These are phyloP conservation scores for Rhopalosiphum maidis DNA, from an alignment of 1,140 invertebrate genomes.

Conservation along the genomic window DNA sequence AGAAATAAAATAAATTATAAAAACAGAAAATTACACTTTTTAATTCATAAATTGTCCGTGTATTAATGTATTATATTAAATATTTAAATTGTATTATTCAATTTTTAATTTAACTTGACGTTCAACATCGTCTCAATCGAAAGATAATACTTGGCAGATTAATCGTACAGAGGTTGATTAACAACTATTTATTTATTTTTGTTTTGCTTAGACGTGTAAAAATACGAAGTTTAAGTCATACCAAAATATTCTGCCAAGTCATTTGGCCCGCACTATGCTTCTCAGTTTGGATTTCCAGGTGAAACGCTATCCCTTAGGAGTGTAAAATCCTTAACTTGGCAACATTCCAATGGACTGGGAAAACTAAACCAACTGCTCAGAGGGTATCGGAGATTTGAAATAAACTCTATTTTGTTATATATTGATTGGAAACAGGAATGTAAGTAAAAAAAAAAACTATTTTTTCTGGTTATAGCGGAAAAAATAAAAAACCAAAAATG, in stretches of 20 bases:
- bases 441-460: conserved; percentile 5
- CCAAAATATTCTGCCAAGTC: conserved; percentile 32
- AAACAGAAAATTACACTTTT: not conserved
- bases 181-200: conserved; percentile 24
- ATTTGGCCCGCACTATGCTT: conserved; percentile 31
- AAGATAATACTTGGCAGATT: not conserved
- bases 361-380: conserved; percentile 14
- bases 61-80: not conserved
- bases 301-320: conserved; percentile 35
- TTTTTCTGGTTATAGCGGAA: not conserved
- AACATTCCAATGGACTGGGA: conserved; percentile 20
- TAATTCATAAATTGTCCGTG: not conserved
- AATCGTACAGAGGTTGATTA: not conserved
- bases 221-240: conserved; percentile 25
- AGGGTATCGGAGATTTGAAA: conserved; percentile 38
- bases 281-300: conserved; percentile 30
- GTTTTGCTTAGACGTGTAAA: conserved; percentile 31
- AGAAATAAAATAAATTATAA: not conserved
- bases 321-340: conserved; percentile 33
- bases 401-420: not conserved
- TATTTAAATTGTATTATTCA: not conserved
- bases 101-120: not conserved
- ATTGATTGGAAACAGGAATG: not conserved
- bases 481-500: not conserved
- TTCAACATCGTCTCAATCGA: not conserved